Percentiles rank a stretch among this genome's conserved stretches.
Conservation (phyloP, 2,797 vertebrate genomes). For the Bradypodion pumilum region DNA sequence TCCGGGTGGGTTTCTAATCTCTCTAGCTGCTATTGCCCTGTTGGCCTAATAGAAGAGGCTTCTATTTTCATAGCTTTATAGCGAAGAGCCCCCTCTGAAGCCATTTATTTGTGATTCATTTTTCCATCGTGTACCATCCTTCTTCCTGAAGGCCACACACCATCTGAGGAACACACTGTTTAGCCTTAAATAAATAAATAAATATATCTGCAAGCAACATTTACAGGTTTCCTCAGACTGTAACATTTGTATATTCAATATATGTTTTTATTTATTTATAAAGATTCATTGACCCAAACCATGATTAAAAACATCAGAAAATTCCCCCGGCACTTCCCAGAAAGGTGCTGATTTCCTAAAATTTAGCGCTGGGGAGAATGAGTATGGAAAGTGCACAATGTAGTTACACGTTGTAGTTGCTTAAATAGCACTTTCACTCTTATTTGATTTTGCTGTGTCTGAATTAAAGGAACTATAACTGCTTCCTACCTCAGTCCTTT, state of each 20-base stretch:
- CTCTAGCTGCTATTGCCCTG: slow-evolving; percentile 28
- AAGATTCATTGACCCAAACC: not conserved
- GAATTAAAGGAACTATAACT: too few species aligned
- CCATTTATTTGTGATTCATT: slow-evolving; percentile 53
- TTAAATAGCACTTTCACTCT: too few species aligned
- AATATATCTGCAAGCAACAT: too few species aligned
- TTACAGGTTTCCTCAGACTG: not conserved
- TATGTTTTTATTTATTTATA: not conserved
- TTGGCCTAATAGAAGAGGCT: too few species aligned
- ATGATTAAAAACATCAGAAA: not conserved
- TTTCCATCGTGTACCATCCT: slow-evolving; percentile 2
- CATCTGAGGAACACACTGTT: not conserved
- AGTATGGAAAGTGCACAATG: not conserved
- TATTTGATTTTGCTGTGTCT: too few species aligned
- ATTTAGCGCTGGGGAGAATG: not conserved
- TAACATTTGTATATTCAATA: not conserved
- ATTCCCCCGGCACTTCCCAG: not conserved
- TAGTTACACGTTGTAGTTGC: too few species aligned
- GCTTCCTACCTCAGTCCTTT: too few species aligned
- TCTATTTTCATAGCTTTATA: too few species aligned
- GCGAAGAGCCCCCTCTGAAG: too few species aligned
- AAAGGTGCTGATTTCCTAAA: not conserved
- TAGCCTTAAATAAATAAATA: not conserved
- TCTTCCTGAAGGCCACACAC: slow-evolving; percentile 6
- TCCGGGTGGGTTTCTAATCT: slow-evolving; percentile 47